Percentiles rank a stretch among this genome's conserved stretches.
Evolutionary conservation across 2,888 invertebrate genomes (phyloP).

Genomic region (Slavum lentiscoides): DNA sequence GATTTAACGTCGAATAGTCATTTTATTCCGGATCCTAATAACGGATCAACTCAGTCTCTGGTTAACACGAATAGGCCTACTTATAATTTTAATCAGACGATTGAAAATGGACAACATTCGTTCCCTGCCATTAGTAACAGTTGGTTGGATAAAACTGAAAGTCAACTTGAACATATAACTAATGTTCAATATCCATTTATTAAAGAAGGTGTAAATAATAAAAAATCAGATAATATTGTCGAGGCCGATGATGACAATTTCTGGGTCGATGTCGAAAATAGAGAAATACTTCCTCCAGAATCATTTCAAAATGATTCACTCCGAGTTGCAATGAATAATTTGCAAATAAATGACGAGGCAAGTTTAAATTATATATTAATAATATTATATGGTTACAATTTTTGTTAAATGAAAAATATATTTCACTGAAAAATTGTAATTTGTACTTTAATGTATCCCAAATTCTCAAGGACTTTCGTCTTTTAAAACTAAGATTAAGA

Average conservation of each 20-base stretch:
- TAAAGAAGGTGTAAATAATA: conserved; percentile 23
- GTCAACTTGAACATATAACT: conserved; percentile 23
- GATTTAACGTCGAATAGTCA: conserved; percentile 28
- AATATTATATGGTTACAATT: too few species aligned
- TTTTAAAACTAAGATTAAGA: background rate
- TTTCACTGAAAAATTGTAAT: too few species aligned
- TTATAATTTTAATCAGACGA: conserved; percentile 15
- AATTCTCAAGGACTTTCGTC: background rate
- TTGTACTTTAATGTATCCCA: too few species aligned
- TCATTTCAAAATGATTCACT: conserved; percentile 49
- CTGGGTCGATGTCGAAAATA: conserved; percentile 55
- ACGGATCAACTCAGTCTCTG: conserved; percentile 2
- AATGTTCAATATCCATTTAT: conserved; percentile 8
- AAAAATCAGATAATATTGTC: conserved; percentile 13
- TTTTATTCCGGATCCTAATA: conserved; percentile 6
- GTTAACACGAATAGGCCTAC: conserved; percentile 14
- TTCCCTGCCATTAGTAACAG: conserved; percentile 7
- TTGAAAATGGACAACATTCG: conserved; percentile 30
- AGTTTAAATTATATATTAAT: background rate
- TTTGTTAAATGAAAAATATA: too few species aligned
- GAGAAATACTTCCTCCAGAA: conserved; percentile 55
- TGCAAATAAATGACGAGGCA: conserved; percentile 44
- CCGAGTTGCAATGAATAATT: conserved; percentile 38
- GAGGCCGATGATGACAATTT: conserved; percentile 35
- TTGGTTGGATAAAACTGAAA: conserved; percentile 34